These are phyloP conservation scores for Crax fasciolata DNA, from an alignment of 2,797 vertebrate genomes.

Conservation along the genomic window DNA sequence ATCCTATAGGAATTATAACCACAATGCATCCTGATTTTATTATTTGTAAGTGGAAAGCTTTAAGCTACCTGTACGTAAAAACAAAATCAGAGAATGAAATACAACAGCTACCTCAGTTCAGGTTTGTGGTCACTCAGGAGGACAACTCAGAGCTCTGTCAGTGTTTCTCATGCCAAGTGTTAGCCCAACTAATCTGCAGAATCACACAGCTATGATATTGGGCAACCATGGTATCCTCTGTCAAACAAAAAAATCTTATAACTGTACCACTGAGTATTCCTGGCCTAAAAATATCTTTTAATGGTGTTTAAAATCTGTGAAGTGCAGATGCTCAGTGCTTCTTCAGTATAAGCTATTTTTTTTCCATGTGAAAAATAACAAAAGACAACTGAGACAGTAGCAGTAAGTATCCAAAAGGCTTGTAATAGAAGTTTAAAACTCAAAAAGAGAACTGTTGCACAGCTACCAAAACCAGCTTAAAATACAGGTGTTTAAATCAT, in stretches of 20 bases:
- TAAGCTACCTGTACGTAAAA: background rate
- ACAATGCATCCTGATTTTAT: background rate
- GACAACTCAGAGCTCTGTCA: background rate
- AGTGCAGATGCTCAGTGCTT: background rate
- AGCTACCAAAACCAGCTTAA: background rate
- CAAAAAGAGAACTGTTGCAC: background rate
- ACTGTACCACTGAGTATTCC: background rate
- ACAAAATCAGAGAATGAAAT: background rate
- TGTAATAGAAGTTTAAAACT: background rate
- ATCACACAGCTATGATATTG: fast-evolving
- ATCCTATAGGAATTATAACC: background rate
- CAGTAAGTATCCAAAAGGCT: background rate
- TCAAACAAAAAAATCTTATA: background rate
- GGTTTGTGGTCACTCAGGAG: background rate
- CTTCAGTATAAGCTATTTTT: background rate
- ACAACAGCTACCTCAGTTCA: background rate
- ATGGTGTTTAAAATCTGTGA: background rate
- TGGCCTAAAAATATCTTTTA: background rate
- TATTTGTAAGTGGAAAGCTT: background rate
- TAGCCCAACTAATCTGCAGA: background rate
- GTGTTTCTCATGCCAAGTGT: background rate
- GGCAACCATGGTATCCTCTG: background rate
- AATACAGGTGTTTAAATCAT: background rate
- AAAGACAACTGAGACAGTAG: background rate
- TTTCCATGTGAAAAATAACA: background rate